Evolutionary conservation across 2,113 vertebrate species (phyloP).

Genomic region (Neodon shergylaensis): DNA sequence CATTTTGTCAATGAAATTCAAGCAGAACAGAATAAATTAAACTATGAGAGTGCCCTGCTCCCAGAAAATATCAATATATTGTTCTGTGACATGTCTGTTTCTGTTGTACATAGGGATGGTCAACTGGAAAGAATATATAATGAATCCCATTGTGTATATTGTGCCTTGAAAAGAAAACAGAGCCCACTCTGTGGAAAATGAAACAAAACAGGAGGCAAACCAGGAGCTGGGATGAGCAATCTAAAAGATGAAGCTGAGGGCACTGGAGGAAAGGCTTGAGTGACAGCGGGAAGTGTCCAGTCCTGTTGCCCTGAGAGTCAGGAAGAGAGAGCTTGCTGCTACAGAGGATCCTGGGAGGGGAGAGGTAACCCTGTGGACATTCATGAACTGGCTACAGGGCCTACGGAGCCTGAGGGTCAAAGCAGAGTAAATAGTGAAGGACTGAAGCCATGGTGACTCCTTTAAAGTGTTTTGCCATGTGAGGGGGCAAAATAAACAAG

Average conservation of each 20-base stretch:
- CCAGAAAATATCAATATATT: conserved; percentile 43
- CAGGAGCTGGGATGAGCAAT: neutral
- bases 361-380: neutral
- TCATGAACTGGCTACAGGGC: neutral
- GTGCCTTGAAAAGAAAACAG: neutral
- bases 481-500: neutral
- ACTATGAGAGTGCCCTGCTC: neutral
- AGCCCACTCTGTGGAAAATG: neutral
- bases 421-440: no score
- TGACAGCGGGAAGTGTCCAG: fast-evolving
- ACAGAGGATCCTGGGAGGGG: neutral
- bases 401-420: no score
- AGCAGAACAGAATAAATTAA: conserved; percentile 20
- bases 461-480: neutral
- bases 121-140: conserved; percentile 30
- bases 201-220: neutral
- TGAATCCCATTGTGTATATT: neutral
- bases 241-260: neutral
- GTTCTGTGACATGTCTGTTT: conserved; percentile 51
- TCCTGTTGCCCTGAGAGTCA: fast-evolving
- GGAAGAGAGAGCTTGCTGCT: neutral
- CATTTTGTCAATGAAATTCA: conserved; percentile 27
- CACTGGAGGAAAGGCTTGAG: neutral
- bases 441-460: neutral
- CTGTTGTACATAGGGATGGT: neutral